Conservation (phyloP, 2,888 invertebrate genomes). For the Drosophila lutescens region DNA sequence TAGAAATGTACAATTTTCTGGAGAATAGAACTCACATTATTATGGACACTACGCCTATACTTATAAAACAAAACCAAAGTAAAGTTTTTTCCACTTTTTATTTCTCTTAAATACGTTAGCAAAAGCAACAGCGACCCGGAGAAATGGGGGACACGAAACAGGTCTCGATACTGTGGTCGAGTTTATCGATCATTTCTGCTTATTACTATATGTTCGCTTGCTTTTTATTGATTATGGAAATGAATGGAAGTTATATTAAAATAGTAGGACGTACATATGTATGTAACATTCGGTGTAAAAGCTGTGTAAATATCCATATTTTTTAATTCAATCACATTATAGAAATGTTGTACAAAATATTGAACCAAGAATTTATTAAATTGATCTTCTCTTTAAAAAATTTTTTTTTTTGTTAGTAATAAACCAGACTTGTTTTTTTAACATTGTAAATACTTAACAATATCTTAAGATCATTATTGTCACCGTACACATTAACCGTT, state of each 20-base stretch:
- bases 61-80: not conserved
- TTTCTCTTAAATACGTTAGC: slow-evolving; percentile 85
- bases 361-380: not conserved
- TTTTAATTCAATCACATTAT: not conserved
- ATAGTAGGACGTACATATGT: slow-evolving; percentile 10
- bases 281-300: slow-evolving; percentile 24
- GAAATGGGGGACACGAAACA: slow-evolving; percentile 90
- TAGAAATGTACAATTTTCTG: not conserved
- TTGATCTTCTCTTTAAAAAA: not conserved
- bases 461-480: no score
- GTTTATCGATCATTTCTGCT: slow-evolving; percentile 30
- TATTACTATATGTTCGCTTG: slow-evolving; percentile 71
- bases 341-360: not conserved
- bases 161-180: slow-evolving; percentile 85
- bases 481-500: no score
- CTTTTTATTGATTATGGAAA: slow-evolving; percentile 52
- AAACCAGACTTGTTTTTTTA: no score
- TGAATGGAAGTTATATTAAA: slow-evolving; percentile 22
- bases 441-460: no score
- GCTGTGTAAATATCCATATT: slow-evolving; percentile 44
- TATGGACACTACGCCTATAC: not conserved
- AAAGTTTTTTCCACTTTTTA: slow-evolving; percentile 20
- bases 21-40: not conserved
- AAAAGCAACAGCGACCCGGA: slow-evolving; percentile 90
- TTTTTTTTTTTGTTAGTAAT: no score